phyloP scores from a whole-genome alignment of 2,888 invertebrate species.

The Drosophila borealis region DNA sequence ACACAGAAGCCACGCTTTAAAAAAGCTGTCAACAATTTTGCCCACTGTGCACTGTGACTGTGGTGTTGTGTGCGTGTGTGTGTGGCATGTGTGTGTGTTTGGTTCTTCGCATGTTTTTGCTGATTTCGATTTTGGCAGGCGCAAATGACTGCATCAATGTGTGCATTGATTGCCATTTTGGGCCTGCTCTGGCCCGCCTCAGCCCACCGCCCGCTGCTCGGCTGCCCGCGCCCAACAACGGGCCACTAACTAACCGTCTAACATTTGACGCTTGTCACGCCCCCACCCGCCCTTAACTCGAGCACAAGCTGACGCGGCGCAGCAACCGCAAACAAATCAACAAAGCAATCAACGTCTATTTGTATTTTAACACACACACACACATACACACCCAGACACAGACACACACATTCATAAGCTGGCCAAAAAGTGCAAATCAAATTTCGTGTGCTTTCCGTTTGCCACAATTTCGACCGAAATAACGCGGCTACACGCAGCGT shows the following conservation, averaged over 20 bases:
- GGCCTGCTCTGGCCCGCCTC: conserved; percentile 2
- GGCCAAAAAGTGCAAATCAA: conserved; percentile 76
- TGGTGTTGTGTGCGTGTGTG: conserved; percentile 18
- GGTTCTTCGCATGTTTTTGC: conserved; percentile 32
- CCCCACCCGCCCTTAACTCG: neutral
- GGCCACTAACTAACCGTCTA: conserved; percentile 75
- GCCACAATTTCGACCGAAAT: conserved; percentile 71
- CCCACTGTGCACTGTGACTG: conserved; percentile 7
- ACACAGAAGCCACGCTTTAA: no score
- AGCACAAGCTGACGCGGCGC: conserved; percentile 43
- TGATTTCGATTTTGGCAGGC: conserved; percentile 68
- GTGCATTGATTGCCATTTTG: conserved; percentile 76
- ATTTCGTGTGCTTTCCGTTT: conserved; percentile 58
- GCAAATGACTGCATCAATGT: conserved; percentile 72
- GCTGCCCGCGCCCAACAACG: conserved; percentile 23
- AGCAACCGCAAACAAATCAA: conserved; percentile 80
- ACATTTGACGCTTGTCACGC: conserved; percentile 60
- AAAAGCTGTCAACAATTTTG: no score
- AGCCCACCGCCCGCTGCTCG: neutral
- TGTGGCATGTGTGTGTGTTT: no score
- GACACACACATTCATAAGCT: conserved; percentile 15
- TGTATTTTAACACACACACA: conserved; percentile 71
- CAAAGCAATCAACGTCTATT: conserved; percentile 81
- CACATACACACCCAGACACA: conserved; percentile 15
- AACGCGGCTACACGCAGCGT: conserved; percentile 60